phyloP scores from a whole-genome alignment of 2,797 vertebrate species.

The Typhlichthys subterraneus region DNA sequence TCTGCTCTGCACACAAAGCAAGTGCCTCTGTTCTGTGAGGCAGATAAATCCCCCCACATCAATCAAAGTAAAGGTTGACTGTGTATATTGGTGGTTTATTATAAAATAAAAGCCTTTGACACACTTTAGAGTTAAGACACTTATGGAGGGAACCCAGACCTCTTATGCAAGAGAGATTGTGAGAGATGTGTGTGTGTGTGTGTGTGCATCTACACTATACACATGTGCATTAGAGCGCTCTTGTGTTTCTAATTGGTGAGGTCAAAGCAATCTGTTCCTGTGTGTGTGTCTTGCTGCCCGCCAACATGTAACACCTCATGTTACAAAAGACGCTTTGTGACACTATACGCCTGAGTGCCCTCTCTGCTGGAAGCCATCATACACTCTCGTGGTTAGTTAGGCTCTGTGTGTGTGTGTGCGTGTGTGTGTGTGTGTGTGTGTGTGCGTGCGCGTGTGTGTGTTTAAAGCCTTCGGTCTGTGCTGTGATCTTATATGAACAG shows the following conservation, averaged over 20 bases:
- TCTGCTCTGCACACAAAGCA: slow-evolving; percentile 48
- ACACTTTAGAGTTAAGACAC: slow-evolving; percentile 46
- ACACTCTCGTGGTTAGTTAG: slow-evolving; percentile 28
- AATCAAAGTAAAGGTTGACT: slow-evolving; percentile 61
- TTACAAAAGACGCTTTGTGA: slow-evolving; percentile 35
- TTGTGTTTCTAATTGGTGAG: not conserved
- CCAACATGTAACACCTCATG: slow-evolving; percentile 19
- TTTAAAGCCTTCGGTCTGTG: not conserved
- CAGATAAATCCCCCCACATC: slow-evolving; percentile 55
- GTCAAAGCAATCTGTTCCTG: slow-evolving; percentile 1
- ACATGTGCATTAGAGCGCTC: not conserved
- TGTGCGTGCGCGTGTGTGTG: not conserved
- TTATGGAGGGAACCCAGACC: slow-evolving; percentile 37
- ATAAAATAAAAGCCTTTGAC: slow-evolving; percentile 42
- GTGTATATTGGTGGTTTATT: slow-evolving; percentile 21
- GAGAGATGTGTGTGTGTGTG: slow-evolving; percentile 19
- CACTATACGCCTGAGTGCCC: slow-evolving; percentile 41
- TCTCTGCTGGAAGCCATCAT: slow-evolving; percentile 46
- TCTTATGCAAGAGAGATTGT: slow-evolving; percentile 13
- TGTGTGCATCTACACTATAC: not conserved
- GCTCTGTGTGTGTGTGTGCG: slow-evolving; percentile 12
- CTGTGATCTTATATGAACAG: slow-evolving; percentile 18
- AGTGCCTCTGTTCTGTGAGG: slow-evolving; percentile 52
- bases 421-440: not conserved
- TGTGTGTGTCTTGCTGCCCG: not conserved